Evolutionary conservation across 2,888 invertebrate genomes (phyloP), one percentile per base, ranked within the genome.

Genomic region (Flabesymbios commensalis): DNA sequence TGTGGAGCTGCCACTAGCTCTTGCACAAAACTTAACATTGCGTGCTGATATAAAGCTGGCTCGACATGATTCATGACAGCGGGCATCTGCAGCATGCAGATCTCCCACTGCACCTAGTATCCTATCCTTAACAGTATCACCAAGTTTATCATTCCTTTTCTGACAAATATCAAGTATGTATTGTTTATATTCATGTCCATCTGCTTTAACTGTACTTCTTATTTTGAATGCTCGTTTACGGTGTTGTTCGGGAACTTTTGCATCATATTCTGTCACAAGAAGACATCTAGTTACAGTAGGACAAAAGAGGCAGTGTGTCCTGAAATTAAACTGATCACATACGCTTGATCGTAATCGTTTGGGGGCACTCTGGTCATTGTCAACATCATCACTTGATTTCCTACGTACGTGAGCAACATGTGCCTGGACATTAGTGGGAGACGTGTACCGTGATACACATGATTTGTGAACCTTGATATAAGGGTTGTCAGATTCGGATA

Each of bases 11-110:
- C 17, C 22, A 7, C 24, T 22, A 10, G 14, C 24, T 19, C 45
- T 22, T 19, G n/a, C 10, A 45, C 45, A 19, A 24, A 19, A 22
- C 24, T 45, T 7, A 45, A 45, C 24, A 45, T 45, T 45, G 22
- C 24, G 45, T n/a, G 45, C 24, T n/a, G 45, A 45, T 45, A 45
- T 45, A 24, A 45, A 45, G 45, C 45, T 45, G 45, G 45, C 45
- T 45, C 45, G 14, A 45, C 45, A 45, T 22, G 45, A 45, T 24
- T 45, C 45, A 45, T 45, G 45, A 24, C 45, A 45, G 7, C 45
- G 45, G 22, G 45, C 45, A 45, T 45, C 45, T 45, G 45, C 45
- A n/a, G 45, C 45, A 45, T 45, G 24, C 45, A 45, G 24, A 45
- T 45, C 45, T 45, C 45, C 45, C 7, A 45, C 45, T 22, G 45